Percentiles rank a stretch among this genome's conserved stretches.
Evolutionary conservation across 2,113 vertebrate species (phyloP).

Genomic region (Monarcha castaneiventris): DNA sequence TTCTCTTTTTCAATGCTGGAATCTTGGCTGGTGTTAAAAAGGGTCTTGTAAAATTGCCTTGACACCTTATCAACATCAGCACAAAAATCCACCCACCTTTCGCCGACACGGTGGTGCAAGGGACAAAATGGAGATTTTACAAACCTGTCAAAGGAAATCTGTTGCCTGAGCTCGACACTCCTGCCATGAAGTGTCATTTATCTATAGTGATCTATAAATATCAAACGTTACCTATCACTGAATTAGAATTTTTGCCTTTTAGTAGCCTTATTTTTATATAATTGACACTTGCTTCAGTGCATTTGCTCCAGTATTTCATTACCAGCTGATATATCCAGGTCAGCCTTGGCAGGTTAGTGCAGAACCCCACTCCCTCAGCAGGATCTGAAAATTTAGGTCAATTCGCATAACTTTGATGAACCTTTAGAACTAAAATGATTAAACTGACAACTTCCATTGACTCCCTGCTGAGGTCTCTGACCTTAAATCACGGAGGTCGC

Average conservation of each 20-base stretch:
- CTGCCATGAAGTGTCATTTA: background rate
- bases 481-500: background rate
- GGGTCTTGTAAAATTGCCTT: background rate
- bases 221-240: background rate
- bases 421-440: slow-evolving; percentile 14
- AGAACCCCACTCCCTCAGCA: slow-evolving; percentile 32
- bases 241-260: background rate
- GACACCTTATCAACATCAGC: background rate
- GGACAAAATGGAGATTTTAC: background rate
- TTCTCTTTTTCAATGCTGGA: background rate
- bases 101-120: background rate
- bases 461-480: background rate
- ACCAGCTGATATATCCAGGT: slow-evolving; percentile 19
- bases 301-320: background rate
- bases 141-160: background rate
- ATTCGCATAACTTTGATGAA: background rate
- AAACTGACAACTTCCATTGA: slow-evolving; percentile 10
- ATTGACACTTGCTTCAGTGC: background rate
- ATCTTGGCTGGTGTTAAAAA: background rate
- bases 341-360: background rate
- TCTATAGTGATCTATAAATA: background rate
- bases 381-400: slow-evolving; percentile 38
- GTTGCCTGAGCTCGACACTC: background rate
- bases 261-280: slow-evolving; percentile 31
- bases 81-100: background rate